A percentile compares a stretch with the other conserved stretches of the same genome.
Conservation (phyloP, 1,140 invertebrate species). For the Nixonia krombeini region DNA sequence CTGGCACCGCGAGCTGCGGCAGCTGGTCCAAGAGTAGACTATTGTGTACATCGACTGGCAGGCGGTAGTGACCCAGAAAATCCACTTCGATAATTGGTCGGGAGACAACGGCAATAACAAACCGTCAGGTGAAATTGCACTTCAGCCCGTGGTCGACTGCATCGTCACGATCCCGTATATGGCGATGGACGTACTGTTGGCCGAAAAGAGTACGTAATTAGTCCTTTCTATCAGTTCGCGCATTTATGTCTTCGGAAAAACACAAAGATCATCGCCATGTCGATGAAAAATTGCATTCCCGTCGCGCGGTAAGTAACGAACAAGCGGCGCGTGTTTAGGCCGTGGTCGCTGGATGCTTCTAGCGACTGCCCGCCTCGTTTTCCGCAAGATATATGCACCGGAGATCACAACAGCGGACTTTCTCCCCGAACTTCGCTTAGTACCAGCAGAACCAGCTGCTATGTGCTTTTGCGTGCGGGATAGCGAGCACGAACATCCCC, state of each 20-base stretch:
- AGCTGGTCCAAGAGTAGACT: too few relatives aligned
- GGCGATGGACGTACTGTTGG: too few relatives aligned
- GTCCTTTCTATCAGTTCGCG: neutral
- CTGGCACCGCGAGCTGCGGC: too few relatives aligned
- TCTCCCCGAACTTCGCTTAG: neutral
- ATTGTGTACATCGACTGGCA: too few relatives aligned
- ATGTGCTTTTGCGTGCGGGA: too few relatives aligned
- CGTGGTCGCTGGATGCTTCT: conserved; percentile 17
- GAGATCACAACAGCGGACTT: neutral
- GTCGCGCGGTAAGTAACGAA: neutral
- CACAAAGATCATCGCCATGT: conserved; percentile 10
- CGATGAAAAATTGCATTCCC: conserved; percentile 2
- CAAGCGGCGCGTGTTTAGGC: neutral
- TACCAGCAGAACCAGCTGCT: conserved; percentile 25
- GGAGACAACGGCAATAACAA: too few relatives aligned
- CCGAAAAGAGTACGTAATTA: neutral
- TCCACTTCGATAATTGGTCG: too few relatives aligned
- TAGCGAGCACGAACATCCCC: too few relatives aligned
- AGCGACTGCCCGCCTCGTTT: conserved; percentile 10
- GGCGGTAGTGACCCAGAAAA: too few relatives aligned
- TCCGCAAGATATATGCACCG: conserved; percentile 3
- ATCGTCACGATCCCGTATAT: too few relatives aligned
- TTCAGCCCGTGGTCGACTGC: too few relatives aligned
- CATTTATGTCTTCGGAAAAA: neutral
- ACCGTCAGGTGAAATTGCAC: too few relatives aligned